Base-by-base conservation (phyloP, 2,113 vertebrate species). In the Oceanodroma tethys region DNA sequence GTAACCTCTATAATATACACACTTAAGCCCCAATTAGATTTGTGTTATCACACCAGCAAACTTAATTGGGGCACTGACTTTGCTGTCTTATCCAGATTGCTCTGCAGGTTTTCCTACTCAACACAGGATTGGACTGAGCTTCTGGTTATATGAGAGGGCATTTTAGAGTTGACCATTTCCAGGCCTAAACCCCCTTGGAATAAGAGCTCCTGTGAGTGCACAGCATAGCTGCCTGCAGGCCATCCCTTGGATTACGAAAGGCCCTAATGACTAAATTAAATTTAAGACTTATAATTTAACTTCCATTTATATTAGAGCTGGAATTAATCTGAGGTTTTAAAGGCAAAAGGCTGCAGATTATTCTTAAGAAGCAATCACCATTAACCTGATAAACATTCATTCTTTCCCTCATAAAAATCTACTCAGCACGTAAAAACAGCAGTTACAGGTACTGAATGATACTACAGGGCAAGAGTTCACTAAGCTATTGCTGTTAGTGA, bases 281-380 rank as follows among this genome's bases (percentile, higher is more conserved):
- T 96, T 96, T 93, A 92, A 95, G 93, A 75, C 83, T 97, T 97
- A 93, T 93, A 95, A 74, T 92, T 93, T 95, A 96, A 86, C 84
- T 87, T 85, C 87, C 95, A 91, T 93, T 93, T 95, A 94, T 82
- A 71, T 92, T 96, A 96, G 53, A 89, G 66, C 87, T 93, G 66
- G 92, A 95, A 95, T 95, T 97, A 97, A 94, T 95, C 76, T 86
- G 63, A 90, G 86, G 63, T 97, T 97, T 96, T 93, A 97, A 92
- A 92, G 84, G 90, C 87, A 97, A 97, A 96, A 95, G 82, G 76
- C 65, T 87, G 59, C n/a, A 85, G 90, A 96, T 94, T 96, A 94
- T 90, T 97, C 86, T 89, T 88, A 58, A 3, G 14, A 93, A 92
- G 91, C 66, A 92, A 96, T 92, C 78, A 84, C 81, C 87, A 89